A percentile compares a stretch with the other conserved stretches of the same genome.
Conservation (phyloP, 53 echinoderm and acorn worm species). For the Astropecten irregularis region DNA sequence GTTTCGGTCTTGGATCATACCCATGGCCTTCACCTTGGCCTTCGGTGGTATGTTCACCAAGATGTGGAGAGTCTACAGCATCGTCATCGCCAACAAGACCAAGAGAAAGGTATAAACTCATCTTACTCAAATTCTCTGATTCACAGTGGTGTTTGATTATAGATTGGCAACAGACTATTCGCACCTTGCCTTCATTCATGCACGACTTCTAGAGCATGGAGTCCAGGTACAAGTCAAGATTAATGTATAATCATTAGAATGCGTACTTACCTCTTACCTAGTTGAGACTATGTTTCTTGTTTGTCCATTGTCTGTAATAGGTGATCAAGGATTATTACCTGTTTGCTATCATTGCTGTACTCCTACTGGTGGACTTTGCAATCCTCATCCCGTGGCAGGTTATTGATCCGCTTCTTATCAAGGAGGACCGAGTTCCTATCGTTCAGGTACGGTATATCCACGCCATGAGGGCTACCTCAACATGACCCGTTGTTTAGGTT, state of each 20-base stretch:
- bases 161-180: too few species aligned
- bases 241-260: too few species aligned
- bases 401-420: neutral
- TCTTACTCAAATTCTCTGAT: neutral
- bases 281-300: neutral
- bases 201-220: too few species aligned
- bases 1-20: conserved; percentile 73
- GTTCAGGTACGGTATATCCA: neutral
- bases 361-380: conserved; percentile 10
- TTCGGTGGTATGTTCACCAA: conserved; percentile 94
- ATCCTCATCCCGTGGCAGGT: conserved; percentile 28
- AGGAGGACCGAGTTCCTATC: neutral
- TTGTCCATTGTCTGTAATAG: too few species aligned
- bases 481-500: too few species aligned
- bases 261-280: too few species aligned
- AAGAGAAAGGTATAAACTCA: conserved; percentile 41
- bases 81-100: conserved; percentile 82
- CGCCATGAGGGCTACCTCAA: too few species aligned
- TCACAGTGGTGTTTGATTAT: neutral
- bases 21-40: conserved; percentile 72
- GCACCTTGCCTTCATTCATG: too few species aligned
- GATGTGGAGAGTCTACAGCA: conserved; percentile 91
- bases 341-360: conserved; percentile 15
- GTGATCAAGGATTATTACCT: conserved; percentile 33
- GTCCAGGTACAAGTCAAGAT: too few species aligned